Evolutionary conservation across 2,888 invertebrate genomes (phyloP).

Genomic region (Zeuzera pyrina): DNA sequence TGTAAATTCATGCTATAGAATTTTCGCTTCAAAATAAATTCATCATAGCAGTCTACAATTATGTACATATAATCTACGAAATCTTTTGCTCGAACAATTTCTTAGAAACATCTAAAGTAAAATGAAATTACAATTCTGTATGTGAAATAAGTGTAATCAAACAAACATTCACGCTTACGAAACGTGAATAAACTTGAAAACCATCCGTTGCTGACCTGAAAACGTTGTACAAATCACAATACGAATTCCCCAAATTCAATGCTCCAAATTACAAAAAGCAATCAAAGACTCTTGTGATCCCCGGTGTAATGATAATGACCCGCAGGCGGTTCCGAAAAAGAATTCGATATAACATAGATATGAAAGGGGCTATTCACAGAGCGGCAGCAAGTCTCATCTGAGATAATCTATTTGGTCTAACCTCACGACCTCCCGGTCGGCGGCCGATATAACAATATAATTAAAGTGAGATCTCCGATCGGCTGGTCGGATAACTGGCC

Average conservation of each 20-base stretch:
- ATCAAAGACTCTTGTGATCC: slow-evolving; percentile 50
- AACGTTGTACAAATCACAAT: slow-evolving; percentile 37
- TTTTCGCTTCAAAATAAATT: no score
- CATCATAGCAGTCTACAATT: no score
- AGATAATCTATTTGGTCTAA: slow-evolving; percentile 71
- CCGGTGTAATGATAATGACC: slow-evolving; percentile 50
- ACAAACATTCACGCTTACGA: slow-evolving; percentile 13
- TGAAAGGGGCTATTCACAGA: slow-evolving; percentile 43
- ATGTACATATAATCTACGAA: no score
- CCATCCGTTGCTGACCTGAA: slow-evolving; percentile 29
- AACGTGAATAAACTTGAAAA: slow-evolving; percentile 14
- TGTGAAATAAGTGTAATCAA: slow-evolving; percentile 12
- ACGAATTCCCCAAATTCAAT: slow-evolving; percentile 49
- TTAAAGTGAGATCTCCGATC: slow-evolving; percentile 61
- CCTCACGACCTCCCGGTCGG: slow-evolving; percentile 62
- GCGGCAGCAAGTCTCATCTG: slow-evolving; percentile 54
- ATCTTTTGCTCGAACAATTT: slow-evolving; percentile 16
- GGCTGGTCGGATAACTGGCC: slow-evolving; percentile 9
- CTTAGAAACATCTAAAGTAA: slow-evolving; percentile 19
- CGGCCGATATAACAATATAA: slow-evolving; percentile 66
- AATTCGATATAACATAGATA: slow-evolving; percentile 47
- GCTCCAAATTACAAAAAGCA: slow-evolving; percentile 56
- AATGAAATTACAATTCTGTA: slow-evolving; percentile 1
- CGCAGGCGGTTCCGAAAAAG: slow-evolving; percentile 35
- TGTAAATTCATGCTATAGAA: no score